Conservation (phyloP, 1,140 invertebrate genomes). For the Dreissena polymorpha region DNA sequence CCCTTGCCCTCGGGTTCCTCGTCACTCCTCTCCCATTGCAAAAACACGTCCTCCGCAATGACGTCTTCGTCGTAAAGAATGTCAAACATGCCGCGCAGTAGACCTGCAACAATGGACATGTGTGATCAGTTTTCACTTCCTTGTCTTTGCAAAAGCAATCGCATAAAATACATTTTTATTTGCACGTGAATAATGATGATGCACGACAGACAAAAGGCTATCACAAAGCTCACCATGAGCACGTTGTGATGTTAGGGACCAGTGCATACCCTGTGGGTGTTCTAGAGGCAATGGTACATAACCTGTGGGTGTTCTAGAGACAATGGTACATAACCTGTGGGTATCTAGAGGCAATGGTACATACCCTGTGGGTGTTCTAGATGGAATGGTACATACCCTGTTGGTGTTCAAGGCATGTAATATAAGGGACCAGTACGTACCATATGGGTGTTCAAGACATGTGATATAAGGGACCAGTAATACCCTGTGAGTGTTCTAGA, state of each 20-base stretch:
- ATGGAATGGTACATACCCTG: constrained; percentile 82
- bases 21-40: constrained; percentile 82
- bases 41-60: constrained; percentile 84
- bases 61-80: constrained; percentile 83
- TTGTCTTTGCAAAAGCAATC: neutral
- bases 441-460: too few species aligned
- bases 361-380: neutral
- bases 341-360: constrained; percentile 89
- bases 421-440: neutral
- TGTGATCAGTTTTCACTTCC: neutral
- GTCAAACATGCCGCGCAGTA: constrained; percentile 82
- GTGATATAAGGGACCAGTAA: neutral
- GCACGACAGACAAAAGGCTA: too few species aligned
- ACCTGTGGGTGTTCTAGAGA: neutral
- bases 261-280: too few species aligned
- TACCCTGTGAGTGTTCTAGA: too few species aligned
- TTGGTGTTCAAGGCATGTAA: constrained; percentile 85
- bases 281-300: too few species aligned
- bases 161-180: neutral
- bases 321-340: constrained; percentile 84
- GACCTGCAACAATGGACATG: constrained; percentile 73
- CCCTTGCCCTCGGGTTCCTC: constrained; percentile 83
- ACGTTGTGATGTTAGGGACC: neutral
- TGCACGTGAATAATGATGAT: neutral
- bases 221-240: neutral